These are phyloP conservation scores for Drosophila gunungcola DNA, from an alignment of 1,140 invertebrate genomes.

Conservation along the genomic window DNA sequence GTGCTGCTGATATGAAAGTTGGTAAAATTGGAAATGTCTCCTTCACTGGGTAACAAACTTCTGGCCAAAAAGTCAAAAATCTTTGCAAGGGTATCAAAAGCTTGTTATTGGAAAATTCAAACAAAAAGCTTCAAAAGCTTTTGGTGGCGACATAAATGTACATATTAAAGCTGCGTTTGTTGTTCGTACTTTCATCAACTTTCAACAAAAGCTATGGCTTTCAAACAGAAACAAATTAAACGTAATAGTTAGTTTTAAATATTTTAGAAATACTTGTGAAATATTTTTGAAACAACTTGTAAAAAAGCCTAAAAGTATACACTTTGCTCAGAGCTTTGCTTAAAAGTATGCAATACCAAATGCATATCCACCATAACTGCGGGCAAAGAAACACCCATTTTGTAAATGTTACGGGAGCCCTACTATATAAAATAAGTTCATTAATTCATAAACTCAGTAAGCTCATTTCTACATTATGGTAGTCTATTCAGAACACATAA, in stretches of 20 bases:
- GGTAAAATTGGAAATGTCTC: not conserved
- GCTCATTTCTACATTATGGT: not conserved
- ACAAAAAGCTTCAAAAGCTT: conserved; percentile 12
- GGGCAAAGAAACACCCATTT: too few relatives aligned
- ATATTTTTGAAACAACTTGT: not conserved
- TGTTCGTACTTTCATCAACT: too few relatives aligned
- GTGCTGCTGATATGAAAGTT: too few relatives aligned
- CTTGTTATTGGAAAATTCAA: not conserved
- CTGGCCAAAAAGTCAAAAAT: not conserved
- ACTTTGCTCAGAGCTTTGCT: rapidly evolving
- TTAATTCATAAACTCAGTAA: conserved; percentile 17
- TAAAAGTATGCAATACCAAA: conserved; percentile 25
- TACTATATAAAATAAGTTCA: conserved; percentile 10
- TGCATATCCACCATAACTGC: not conserved
- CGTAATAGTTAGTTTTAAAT: too few relatives aligned
- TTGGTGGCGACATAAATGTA: not conserved
- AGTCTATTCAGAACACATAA: not conserved
- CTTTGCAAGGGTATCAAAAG: not conserved
- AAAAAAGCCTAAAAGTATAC: conserved; percentile 6
- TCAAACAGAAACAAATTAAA: not conserved
- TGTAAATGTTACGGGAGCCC: not conserved
- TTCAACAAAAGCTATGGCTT: too few relatives aligned
- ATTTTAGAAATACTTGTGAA: not conserved
- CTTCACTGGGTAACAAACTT: not conserved
- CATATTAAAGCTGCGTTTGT: too few relatives aligned